Evolutionary conservation across 2,113 vertebrate genomes (phyloP).

Genomic region (Rhabdomys dilectus): DNA sequence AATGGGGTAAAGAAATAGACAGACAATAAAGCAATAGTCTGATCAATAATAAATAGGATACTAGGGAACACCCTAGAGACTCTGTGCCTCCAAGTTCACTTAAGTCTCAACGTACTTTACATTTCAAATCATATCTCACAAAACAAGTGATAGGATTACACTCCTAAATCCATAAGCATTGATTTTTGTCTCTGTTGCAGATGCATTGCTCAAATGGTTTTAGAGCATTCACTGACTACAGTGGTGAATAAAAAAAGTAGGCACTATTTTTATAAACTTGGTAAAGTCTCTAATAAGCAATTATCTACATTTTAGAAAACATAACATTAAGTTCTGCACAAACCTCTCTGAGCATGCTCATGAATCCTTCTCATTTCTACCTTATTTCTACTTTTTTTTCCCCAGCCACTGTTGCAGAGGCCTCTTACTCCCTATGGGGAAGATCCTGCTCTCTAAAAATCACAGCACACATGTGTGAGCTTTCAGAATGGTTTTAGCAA

Average conservation of each 20-base stretch:
- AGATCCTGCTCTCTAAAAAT: conserved; percentile 75
- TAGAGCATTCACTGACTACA: conserved; percentile 78
- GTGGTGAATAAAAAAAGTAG: no score
- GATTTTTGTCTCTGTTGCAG: conserved; percentile 89
- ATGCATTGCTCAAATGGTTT: conserved; percentile 86
- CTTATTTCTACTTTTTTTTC: background rate
- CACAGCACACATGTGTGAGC: conserved; percentile 71
- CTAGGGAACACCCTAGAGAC: conserved; percentile 86
- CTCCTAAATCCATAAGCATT: conserved; percentile 91
- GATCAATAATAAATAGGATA: conserved; percentile 85
- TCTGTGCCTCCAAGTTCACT: conserved; percentile 87
- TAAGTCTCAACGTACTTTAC: conserved; percentile 90
- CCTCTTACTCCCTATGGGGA: conserved; percentile 28
- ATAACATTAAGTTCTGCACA: conserved; percentile 46
- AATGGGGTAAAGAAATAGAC: conserved; percentile 67
- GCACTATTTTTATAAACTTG: conserved; percentile 68
- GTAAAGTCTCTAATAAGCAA: conserved; percentile 65
- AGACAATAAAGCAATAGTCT: conserved; percentile 82
- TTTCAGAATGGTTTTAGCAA: conserved; percentile 68
- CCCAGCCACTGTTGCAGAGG: background rate
- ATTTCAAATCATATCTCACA: conserved; percentile 91
- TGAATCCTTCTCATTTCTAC: background rate
- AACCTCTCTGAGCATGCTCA: background rate
- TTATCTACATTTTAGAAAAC: conserved; percentile 69
- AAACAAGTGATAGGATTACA: conserved; percentile 90